Evolutionary conservation across 2,113 vertebrate genomes (phyloP), one percentile per base, ranked within the genome.

Genomic region (Lontra canadensis): DNA sequence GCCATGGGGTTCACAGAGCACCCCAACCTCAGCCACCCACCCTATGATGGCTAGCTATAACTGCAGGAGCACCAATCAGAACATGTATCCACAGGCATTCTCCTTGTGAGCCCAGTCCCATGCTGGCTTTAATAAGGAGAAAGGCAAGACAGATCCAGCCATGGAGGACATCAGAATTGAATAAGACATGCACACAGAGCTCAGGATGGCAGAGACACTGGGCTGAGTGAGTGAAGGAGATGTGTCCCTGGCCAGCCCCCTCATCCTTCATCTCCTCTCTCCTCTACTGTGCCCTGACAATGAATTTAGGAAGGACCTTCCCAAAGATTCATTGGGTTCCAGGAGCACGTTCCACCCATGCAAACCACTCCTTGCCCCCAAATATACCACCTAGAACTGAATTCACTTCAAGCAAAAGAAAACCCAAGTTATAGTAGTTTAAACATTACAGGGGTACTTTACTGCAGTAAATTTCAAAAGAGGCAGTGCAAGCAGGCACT

Each of bases 1-100:
- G 49, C 49, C 23, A 12, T 0, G 17, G 31, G 25, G 15, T 36
- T 3, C 5, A 4, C 25, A 61, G 26, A n/a, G 36, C 0, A 4
- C 20, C 44, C 57, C n/a, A 63, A 11, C 23, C 39, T 29, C 11
- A 26, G 7, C 26, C 31, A 9, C 39, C 11, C 3, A 1, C 52
- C 36, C 15, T 88, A 1, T 11, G 23, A 36, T 25, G 11, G 31
- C 49, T 49, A 13, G 42, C 52, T 57, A 6, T 52, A 67, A 42
- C 31, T 26, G 1, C 10, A 4, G 9, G 34, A 73, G 9, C 42
- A 23, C 49, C n/a, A n/a, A 6, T 59, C 36, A 31, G 63, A 71
- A 7, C 2, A 0, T 29, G 8, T 3, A 12, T 34, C 76, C 57
- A 26, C 55, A 90, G 67, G 12, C 1, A 1, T 29, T 23, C 29